Conservation (phyloP, 2,888 invertebrate species). For the Phengaris arion region DNA sequence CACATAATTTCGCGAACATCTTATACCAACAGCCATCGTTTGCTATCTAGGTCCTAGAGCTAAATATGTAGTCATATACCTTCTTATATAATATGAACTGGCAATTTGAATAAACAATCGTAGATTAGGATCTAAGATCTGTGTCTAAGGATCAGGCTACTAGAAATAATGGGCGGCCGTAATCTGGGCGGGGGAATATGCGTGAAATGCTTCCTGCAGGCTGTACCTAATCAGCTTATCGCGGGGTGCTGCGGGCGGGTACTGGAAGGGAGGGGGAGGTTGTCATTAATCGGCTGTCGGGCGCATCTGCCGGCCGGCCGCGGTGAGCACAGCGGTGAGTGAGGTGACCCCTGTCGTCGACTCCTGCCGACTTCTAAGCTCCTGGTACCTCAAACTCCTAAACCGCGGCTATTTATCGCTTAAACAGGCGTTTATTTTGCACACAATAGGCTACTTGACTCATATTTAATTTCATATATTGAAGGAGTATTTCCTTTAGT, state of each 20-base stretch:
- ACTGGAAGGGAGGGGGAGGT: conserved; percentile 49
- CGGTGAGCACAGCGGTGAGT: conserved; percentile 54
- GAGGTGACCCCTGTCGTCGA: conserved; percentile 63
- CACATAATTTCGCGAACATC: too few relatives aligned
- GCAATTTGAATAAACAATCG: background rate
- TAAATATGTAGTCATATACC: too few relatives aligned
- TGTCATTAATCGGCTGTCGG: conserved; percentile 78
- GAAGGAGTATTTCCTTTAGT: too few relatives aligned
- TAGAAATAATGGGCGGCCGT: conserved; percentile 18
- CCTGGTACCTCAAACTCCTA: conserved; percentile 41
- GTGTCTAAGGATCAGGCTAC: background rate
- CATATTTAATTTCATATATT: too few relatives aligned
- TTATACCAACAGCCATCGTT: too few relatives aligned
- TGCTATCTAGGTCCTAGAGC: too few relatives aligned
- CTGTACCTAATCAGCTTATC: conserved; percentile 49
- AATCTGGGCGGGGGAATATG: conserved; percentile 33
- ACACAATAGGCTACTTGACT: background rate
- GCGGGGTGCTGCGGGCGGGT: conserved; percentile 41
- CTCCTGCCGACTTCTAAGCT: conserved; percentile 34
- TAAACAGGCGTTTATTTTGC: conserved; percentile 33
- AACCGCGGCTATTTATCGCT: conserved; percentile 38
- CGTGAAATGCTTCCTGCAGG: conserved; percentile 36
- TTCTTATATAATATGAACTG: too few relatives aligned
- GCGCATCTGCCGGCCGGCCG: conserved; percentile 72
- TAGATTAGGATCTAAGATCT: background rate